Base-by-base conservation (phyloP, 1,140 invertebrate species). In the Leptoteleia sp. region DNA sequence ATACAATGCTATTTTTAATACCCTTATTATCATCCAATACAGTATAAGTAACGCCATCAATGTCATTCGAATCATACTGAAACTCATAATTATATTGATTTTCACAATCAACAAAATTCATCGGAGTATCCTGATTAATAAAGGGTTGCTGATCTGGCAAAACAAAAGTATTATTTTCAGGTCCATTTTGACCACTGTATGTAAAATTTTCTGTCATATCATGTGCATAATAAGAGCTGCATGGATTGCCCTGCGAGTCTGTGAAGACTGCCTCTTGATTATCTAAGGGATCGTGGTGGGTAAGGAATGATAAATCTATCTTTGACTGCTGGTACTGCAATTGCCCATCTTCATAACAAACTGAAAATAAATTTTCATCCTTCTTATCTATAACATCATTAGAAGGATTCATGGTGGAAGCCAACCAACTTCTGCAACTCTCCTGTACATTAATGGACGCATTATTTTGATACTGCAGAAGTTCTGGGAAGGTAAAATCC, bases 341-440 rank as follows among this genome's bases (percentile, higher is more conserved):
- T 6, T 65, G 65, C 5, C 47, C 38, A 22, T 67, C 40, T n/a
- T 83, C 76, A 38, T 81, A 83, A 8, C 83, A 82, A 4, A 82
- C 54, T 1, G 82, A 12, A 22, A 79, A 70, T 19, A 70, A 72
- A 4, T 61, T 35, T 3, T 67, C 16, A 9, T 67, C 42, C 25
- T 55, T 71, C 19, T 81, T 83, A 1, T 82, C 64, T 29, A 71
- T 31, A 4, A 62, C 52, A 0, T 79, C 9, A 31, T 77, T 70
- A 4, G 42, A 11, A 0, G 25, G 17, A 7, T 82, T 68, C 4
- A 77, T 68, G 50, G 72, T 86, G 0, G 82, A 67, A 0, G 80
- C 75, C 3, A 84, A 62, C 86, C 86, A 88, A 3, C 67, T 84
- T 9, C 82, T 73, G 29, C 84, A 87, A 12, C 80, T 81, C n/a